These are phyloP conservation scores for Ceratothoa steindachneri DNA, from an alignment of 2,888 invertebrate genomes.

Conservation along the genomic window DNA sequence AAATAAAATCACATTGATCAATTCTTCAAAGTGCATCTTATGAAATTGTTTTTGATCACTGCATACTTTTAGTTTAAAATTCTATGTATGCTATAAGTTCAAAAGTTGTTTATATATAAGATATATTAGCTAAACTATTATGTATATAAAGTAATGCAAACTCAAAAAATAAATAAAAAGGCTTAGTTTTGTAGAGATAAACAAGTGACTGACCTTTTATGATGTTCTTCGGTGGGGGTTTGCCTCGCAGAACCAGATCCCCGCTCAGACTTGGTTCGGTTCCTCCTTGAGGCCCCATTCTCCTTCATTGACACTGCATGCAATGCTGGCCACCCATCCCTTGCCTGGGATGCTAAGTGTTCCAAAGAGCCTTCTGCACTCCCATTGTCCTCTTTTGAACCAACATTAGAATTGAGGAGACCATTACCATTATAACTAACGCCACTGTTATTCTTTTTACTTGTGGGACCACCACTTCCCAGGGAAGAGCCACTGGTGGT, in stretches of 20 bases:
- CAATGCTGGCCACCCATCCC: conserved; percentile 21
- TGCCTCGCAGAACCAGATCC: conserved; percentile 32
- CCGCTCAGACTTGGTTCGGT: conserved; percentile 22
- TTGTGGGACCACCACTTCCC: neutral
- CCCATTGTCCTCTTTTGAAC: neutral
- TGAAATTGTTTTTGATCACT: too few relatives aligned
- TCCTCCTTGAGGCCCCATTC: neutral
- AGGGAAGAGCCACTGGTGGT: neutral
- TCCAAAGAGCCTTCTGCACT: neutral
- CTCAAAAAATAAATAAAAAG: too few relatives aligned
- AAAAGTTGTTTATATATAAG: too few relatives aligned
- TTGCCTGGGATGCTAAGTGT: neutral
- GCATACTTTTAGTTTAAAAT: too few relatives aligned
- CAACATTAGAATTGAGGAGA: neutral
- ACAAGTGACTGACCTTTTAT: conserved; percentile 25
- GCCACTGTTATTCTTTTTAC: neutral
- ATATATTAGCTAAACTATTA: too few relatives aligned
- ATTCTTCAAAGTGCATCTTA: too few relatives aligned
- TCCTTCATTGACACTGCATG: conserved; percentile 12
- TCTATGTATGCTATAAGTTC: too few relatives aligned
- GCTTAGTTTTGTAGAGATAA: too few relatives aligned
- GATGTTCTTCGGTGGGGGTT: conserved; percentile 42
- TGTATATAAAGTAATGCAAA: too few relatives aligned
- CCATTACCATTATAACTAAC: neutral
- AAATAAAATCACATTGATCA: too few relatives aligned